Percentiles rank a stretch among this genome's conserved stretches.
Evolutionary conservation across 2,797 vertebrate species (phyloP).

Genomic region (Acanthurus lineatus): DNA sequence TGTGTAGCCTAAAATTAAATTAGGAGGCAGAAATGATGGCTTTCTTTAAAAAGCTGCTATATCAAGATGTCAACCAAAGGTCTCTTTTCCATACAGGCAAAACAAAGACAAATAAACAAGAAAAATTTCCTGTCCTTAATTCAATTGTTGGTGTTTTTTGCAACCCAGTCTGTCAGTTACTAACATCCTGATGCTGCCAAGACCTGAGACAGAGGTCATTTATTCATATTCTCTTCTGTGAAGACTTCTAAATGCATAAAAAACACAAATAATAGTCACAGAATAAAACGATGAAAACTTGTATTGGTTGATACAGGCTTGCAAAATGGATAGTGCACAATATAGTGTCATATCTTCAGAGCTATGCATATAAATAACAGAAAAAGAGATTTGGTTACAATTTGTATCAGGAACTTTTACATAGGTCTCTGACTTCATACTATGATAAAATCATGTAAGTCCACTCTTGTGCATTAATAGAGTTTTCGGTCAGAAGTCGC

Average conservation of each 20-base stretch:
- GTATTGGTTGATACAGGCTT: conserved; percentile 23
- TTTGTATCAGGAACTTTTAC: neutral
- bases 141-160: conserved; percentile 30
- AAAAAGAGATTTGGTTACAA: neutral
- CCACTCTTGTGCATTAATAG: conserved; percentile 60
- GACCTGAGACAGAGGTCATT: conserved; percentile 41
- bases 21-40: conserved; percentile 9
- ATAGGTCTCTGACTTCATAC: conserved; percentile 18
- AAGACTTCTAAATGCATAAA: conserved; percentile 30
- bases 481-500: conserved; percentile 75
- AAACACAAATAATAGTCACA: conserved; percentile 31
- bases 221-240: conserved; percentile 30
- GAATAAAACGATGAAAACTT: neutral
- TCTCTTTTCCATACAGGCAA: conserved; percentile 10
- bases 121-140: conserved; percentile 20
- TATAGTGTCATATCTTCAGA: conserved; percentile 17
- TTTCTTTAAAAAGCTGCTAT: conserved; percentile 36
- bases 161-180: conserved; percentile 37
- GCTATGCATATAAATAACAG: neutral
- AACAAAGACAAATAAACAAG: conserved; percentile 38
- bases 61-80: conserved; percentile 28
- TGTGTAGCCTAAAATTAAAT: conserved; percentile 50
- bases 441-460: conserved; percentile 68
- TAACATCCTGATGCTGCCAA: conserved; percentile 22
- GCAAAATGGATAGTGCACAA: neutral